Percentiles rank a stretch among this genome's conserved stretches.
phyloP scores from a whole-genome alignment of 2,113 vertebrate genomes.

The Myxocyprinus asiaticus region DNA sequence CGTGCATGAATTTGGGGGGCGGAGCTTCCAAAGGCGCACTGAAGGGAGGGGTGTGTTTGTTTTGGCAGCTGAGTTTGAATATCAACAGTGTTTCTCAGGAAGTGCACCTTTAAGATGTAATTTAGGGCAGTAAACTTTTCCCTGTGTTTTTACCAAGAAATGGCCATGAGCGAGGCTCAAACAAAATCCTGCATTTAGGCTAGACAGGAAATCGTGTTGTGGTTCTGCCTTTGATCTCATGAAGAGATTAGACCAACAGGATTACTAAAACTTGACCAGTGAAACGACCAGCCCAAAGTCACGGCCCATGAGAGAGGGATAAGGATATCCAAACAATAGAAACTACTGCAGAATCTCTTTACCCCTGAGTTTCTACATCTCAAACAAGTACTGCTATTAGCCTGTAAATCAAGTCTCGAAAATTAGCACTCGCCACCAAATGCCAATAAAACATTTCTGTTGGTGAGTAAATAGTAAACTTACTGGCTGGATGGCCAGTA shows the following conservation, averaged over 20 bases:
- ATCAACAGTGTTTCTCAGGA: background rate
- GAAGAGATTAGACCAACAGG: conserved; percentile 6
- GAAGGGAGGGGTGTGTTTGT: too few species aligned
- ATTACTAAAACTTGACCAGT: conserved; percentile 20
- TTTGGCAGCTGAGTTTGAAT: too few species aligned
- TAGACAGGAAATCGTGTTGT: conserved; percentile 26
- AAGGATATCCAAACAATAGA: background rate
- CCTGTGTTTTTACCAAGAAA: conserved; percentile 16
- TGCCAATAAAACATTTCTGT: too few species aligned
- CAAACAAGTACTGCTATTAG: too few species aligned
- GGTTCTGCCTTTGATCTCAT: conserved; percentile 28
- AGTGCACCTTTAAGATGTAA: background rate
- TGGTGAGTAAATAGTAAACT: too few species aligned
- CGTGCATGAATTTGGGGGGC: too few species aligned
- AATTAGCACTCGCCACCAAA: too few species aligned
- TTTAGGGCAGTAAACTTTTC: background rate
- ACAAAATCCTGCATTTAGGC: background rate
- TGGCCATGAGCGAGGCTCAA: background rate
- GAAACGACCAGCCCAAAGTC: conserved; percentile 1
- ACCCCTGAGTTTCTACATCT: too few species aligned
- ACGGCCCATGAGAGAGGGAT: background rate
- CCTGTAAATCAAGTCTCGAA: too few species aligned
- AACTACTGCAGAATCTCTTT: too few species aligned
- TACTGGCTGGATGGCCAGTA: too few species aligned
- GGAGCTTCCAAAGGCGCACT: too few species aligned